Percentiles rank a stretch among this genome's conserved stretches.
Conservation (phyloP, 1,140 invertebrate genomes). For the Solenopsis fugax region DNA sequence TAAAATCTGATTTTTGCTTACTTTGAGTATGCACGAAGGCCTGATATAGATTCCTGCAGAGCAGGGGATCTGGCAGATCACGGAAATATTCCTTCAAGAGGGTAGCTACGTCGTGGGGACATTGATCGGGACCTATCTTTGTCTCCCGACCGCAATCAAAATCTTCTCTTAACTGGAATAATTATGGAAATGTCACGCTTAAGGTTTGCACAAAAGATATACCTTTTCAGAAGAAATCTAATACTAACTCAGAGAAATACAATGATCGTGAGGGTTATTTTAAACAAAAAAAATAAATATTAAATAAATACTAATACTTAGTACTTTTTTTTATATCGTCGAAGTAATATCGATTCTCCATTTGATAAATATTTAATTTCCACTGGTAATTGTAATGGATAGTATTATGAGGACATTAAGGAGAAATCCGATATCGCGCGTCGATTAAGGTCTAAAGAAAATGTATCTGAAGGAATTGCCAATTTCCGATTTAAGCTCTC, state of each 20-base stretch:
- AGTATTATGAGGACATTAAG: not conserved
- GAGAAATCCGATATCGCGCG: not conserved
- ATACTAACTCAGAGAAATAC: too few relatives aligned
- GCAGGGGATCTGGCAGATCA: constrained; percentile 96
- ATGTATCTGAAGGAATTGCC: not conserved
- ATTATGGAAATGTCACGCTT: constrained; percentile 28
- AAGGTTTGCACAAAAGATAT: constrained; percentile 28
- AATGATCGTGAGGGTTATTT: not conserved
- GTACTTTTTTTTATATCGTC: not conserved
- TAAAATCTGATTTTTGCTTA: constrained; percentile 86
- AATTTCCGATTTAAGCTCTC: constrained; percentile 14
- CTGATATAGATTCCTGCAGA: constrained; percentile 95
- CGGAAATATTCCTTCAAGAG: constrained; percentile 97
- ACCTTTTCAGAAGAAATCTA: constrained; percentile 1
- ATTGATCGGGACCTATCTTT: constrained; percentile 92
- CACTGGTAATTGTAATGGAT: not conserved
- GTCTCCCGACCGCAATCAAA: constrained; percentile 95
- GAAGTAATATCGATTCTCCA: not conserved
- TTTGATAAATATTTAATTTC: constrained; percentile 29
- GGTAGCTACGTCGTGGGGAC: constrained; percentile 97
- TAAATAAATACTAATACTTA: too few relatives aligned
- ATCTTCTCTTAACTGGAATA: constrained; percentile 93
- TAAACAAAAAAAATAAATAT: not conserved
- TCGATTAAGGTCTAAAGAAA: not conserved
- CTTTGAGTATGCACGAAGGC: constrained; percentile 97